Conservation (phyloP, 2,797 vertebrate species). For the Caiman crocodilus region DNA sequence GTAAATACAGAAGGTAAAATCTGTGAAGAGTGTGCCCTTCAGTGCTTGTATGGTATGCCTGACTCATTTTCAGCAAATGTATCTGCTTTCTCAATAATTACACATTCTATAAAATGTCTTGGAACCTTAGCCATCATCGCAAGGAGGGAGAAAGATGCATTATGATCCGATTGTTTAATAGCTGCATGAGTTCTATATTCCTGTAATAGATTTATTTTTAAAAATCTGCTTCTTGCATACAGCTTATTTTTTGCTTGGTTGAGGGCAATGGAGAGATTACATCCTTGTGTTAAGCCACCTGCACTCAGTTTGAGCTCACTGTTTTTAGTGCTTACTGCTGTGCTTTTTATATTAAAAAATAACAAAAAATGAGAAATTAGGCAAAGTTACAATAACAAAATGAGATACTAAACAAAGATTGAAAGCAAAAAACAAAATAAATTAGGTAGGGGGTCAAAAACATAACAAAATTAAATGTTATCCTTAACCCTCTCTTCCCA, state of each 20-base stretch:
- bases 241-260: not conserved
- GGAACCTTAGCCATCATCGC: not conserved
- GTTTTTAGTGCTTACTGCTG: slow-evolving; percentile 62
- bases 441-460: slow-evolving; percentile 12
- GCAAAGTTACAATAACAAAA: slow-evolving; percentile 62
- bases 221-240: not conserved
- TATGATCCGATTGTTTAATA: not conserved
- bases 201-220: slow-evolving; percentile 48
- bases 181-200: not conserved
- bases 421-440: slow-evolving; percentile 31
- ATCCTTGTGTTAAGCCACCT: slow-evolving; percentile 45
- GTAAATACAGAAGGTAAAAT: not conserved
- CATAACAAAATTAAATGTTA: not conserved
- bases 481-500: not conserved
- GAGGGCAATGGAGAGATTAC: slow-evolving; percentile 29
- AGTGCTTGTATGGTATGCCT: not conserved
- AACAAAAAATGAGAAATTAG: slow-evolving; percentile 18
- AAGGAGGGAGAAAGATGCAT: slow-evolving; percentile 1
- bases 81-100: not conserved
- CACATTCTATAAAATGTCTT: accelerated
- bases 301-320: slow-evolving; percentile 27
- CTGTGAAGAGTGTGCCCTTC: not conserved
- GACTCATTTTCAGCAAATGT: not conserved
- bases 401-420: slow-evolving; percentile 37
- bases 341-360: slow-evolving; percentile 46